Base-by-base conservation (phyloP, 2,113 vertebrate species). In the Colinus virginianus region DNA sequence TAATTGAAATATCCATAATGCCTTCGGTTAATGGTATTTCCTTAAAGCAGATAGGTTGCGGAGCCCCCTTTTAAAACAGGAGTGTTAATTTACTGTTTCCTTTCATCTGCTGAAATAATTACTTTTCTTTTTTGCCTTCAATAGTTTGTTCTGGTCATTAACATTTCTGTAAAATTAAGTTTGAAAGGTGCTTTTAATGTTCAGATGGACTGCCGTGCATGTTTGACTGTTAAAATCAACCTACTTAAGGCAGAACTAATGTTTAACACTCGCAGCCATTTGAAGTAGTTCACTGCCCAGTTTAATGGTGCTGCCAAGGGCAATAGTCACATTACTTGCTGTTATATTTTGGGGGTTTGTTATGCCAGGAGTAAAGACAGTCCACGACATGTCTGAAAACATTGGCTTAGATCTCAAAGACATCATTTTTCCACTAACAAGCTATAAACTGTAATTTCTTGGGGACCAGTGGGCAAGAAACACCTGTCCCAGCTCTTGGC, bases 81-180 rank as follows among this genome's bases (percentile, higher is more conserved):
- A 95, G 79, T 87, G 91, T 97, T 97, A 96, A 93, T 97, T 98
- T 98, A 97, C 96, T 97, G 95, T 97, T 98, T 97, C 95, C 96
- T 98, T 98, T 98, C 97, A 97, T 98, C 96, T 98, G 61, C 78
- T 97, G 96, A 97, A 98, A 98, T 98, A 97, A 98, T 98, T 97
- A 96, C 96, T 95, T 97, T 97, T 94, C 86, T 96, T 97, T 97
- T 97, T 94, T 95, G 55, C 95, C 87, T 96, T 96, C 92, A 90
- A 4, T 94, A 96, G 95, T 97, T 97, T 97, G 95, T 98, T 98
- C 97, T 97, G 96, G 94, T 98, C 90, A 80, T 98, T 98, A 98
- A 98, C 97, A 96, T 97, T 98, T 98, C 96, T 97, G 94, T 97
- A 97, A 97, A 97, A 98, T 98, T 97, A 97, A 97, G 95, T 97